Conservation (phyloP, 2,888 invertebrate genomes). For the Philonicus albiceps region DNA sequence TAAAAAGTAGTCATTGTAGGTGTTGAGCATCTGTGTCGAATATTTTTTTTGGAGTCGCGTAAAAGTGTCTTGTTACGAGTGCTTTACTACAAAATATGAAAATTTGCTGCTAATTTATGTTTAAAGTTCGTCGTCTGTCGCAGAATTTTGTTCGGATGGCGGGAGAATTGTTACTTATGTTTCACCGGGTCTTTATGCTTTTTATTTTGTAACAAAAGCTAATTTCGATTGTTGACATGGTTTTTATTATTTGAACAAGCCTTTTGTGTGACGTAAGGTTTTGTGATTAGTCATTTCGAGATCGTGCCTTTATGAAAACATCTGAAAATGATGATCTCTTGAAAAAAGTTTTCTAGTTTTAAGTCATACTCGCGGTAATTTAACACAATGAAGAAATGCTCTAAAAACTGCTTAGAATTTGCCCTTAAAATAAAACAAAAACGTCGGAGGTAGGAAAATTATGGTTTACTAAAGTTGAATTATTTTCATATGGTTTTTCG, state of each 20-base stretch:
- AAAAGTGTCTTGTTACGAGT: constrained; percentile 18
- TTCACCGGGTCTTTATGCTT: background rate
- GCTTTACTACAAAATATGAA: background rate
- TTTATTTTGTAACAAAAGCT: background rate
- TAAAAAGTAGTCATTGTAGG: background rate
- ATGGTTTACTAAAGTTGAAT: too few species aligned
- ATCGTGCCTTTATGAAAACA: background rate
- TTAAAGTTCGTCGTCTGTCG: background rate
- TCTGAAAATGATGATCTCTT: background rate
- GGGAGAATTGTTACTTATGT: background rate
- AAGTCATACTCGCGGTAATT: too few species aligned
- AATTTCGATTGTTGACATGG: background rate
- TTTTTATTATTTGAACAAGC: background rate
- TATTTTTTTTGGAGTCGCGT: background rate
- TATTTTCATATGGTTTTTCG: too few species aligned
- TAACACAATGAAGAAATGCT: too few species aligned
- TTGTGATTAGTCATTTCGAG: background rate
- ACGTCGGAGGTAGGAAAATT: too few species aligned
- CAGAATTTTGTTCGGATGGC: background rate
- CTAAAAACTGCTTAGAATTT: too few species aligned
- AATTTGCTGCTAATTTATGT: background rate
- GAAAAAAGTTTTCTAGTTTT: background rate
- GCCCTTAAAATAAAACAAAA: too few species aligned
- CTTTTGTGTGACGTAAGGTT: background rate
- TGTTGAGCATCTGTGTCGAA: constrained; percentile 7